A percentile compares a stretch with the other conserved stretches of the same genome.
These are phyloP conservation scores for Bos javanicus DNA, from an alignment of 2,113 vertebrate genomes.

Conservation along the genomic window DNA sequence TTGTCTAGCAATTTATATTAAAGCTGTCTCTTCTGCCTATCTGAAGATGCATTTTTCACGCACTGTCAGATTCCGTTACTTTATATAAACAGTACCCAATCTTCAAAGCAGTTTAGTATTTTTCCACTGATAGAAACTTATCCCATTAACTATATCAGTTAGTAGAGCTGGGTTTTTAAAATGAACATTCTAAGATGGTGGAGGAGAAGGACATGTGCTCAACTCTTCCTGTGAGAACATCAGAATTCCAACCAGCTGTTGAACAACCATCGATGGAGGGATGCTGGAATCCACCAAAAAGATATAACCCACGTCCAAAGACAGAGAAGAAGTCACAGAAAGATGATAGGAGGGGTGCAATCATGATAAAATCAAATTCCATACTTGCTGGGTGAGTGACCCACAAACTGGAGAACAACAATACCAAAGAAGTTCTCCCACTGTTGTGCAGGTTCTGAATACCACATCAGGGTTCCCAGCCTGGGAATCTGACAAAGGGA, in stretches of 20 bases:
- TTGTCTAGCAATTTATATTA: background rate
- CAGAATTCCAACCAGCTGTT: background rate
- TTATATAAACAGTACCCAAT: background rate
- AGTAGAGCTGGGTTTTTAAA: background rate
- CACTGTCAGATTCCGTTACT: background rate
- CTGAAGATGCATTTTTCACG: conserved; percentile 24
- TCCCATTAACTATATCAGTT: background rate
- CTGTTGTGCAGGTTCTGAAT: background rate
- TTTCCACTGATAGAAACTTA: conserved; percentile 10
- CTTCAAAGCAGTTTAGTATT: conserved; percentile 8
- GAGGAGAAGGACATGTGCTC: background rate
- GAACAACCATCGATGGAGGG: background rate
- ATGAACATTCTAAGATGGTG: background rate
- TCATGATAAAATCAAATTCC: background rate
- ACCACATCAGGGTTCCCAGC: background rate
- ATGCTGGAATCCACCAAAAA: background rate
- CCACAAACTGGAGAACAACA: background rate
- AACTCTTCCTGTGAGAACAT: background rate
- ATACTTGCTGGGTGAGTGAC: background rate
- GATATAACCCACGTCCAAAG: background rate
- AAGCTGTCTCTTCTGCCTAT: conserved; percentile 13
- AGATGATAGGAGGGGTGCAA: background rate
- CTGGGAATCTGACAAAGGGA: background rate
- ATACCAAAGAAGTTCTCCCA: background rate
- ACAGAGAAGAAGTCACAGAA: background rate